Evolutionary conservation across 1,140 invertebrate species (phyloP).

Genomic region (Pogonomyrmex californicus): DNA sequence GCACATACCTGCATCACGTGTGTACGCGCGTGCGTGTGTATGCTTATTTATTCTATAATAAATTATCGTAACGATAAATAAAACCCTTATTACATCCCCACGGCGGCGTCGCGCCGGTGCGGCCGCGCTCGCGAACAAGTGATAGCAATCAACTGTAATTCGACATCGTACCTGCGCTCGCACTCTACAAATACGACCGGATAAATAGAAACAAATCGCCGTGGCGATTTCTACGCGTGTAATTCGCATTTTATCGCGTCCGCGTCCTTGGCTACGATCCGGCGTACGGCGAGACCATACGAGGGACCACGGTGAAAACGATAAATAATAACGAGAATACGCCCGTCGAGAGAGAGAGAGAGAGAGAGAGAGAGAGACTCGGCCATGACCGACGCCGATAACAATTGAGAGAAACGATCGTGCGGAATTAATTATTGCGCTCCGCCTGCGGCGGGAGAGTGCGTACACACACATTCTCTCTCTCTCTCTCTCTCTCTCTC

Average conservation of each 20-base stretch:
- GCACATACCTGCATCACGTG: neutral
- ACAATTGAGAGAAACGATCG: slow-evolving; percentile 54
- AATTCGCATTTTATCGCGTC: slow-evolving; percentile 50
- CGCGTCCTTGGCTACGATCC: slow-evolving; percentile 53
- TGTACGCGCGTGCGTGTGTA: neutral
- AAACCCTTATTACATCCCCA: slow-evolving; percentile 67
- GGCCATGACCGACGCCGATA: slow-evolving; percentile 30
- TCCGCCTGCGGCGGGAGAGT: slow-evolving; percentile 15
- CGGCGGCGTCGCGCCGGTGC: slow-evolving; percentile 25
- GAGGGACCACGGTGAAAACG: slow-evolving; percentile 44
- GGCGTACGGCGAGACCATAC: neutral
- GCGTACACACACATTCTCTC: neutral
- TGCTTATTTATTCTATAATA: slow-evolving; percentile 70
- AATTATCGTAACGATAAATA: slow-evolving; percentile 71
- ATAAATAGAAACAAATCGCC: slow-evolving; percentile 64
- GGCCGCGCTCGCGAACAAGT: slow-evolving; percentile 52
- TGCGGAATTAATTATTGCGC: slow-evolving; percentile 66
- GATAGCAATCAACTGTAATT: slow-evolving; percentile 72
- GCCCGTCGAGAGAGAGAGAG: slow-evolving; percentile 30
- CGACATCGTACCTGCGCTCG: slow-evolving; percentile 59
- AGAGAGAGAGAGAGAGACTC: slow-evolving; percentile 4
- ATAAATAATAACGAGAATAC: slow-evolving; percentile 63
- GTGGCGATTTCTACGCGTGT: slow-evolving; percentile 54
- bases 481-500: neutral
- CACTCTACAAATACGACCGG: slow-evolving; percentile 41